Conservation (phyloP, 2,888 invertebrate genomes). For the Lucinisca nassula region DNA sequence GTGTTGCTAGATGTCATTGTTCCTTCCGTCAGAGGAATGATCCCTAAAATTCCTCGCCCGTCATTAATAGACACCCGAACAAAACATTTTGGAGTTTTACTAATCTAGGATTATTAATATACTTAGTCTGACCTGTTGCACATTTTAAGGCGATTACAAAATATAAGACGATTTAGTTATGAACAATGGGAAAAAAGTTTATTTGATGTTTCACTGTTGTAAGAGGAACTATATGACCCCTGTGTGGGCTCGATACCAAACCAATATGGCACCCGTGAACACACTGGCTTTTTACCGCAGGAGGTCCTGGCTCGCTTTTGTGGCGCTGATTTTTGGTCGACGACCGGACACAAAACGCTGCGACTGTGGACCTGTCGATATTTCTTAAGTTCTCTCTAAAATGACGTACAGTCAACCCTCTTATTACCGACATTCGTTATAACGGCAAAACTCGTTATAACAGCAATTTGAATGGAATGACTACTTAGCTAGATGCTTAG, state of each 20-base stretch:
- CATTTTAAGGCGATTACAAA: neutral
- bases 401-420: no score
- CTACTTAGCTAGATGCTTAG: no score
- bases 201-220: neutral
- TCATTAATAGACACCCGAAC: neutral
- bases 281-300: neutral
- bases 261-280: neutral
- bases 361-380: no score
- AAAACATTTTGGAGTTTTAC: conserved; percentile 1
- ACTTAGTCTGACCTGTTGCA: neutral
- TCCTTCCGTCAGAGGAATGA: neutral
- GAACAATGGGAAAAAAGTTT: neutral
- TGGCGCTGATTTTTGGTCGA: no score
- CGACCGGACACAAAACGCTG: no score
- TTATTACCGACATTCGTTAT: no score
- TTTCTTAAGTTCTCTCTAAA: no score
- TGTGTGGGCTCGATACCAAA: neutral
- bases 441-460: no score
- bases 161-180: conserved; percentile 6
- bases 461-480: no score
- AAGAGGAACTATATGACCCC: neutral
- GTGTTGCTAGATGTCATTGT: neutral
- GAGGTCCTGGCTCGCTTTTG: neutral
- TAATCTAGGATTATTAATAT: conserved; percentile 9
- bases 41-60: neutral